Conservation (phyloP, 2,113 vertebrate species). For the Thunnus thynnus region DNA sequence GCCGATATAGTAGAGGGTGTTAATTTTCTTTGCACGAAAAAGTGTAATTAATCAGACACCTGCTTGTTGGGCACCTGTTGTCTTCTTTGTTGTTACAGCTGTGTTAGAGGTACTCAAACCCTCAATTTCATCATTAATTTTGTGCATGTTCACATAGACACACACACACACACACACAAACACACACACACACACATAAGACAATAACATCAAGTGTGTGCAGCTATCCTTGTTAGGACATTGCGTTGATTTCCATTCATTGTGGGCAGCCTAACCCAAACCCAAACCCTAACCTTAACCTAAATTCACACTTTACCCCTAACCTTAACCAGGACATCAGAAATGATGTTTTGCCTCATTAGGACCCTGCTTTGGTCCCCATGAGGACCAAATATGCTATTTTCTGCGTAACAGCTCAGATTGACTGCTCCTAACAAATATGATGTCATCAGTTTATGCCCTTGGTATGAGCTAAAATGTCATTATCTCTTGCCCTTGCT, state of each 20-base stretch:
- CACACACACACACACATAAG: neutral
- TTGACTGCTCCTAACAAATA: constrained; percentile 32
- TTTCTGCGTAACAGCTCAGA: constrained; percentile 34
- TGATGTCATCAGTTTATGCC: constrained; percentile 43
- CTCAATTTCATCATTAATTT: constrained; percentile 7
- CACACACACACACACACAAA: too few species aligned
- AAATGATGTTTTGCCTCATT: too few species aligned
- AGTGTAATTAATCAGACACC: constrained; percentile 17
- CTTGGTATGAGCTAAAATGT: constrained; percentile 49
- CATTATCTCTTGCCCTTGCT: constrained; percentile 49
- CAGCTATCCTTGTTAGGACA: too few species aligned
- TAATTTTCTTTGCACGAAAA: neutral
- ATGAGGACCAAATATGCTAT: constrained; percentile 27
- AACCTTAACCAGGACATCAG: too few species aligned
- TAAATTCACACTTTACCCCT: too few species aligned
- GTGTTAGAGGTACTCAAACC: neutral
- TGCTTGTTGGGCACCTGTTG: constrained; percentile 16
- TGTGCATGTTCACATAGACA: constrained; percentile 1
- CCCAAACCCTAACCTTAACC: too few species aligned
- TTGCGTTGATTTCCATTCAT: too few species aligned
- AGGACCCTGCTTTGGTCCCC: too few species aligned
- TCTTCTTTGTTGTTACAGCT: constrained; percentile 3
- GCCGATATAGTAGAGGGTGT: neutral
- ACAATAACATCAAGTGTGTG: too few species aligned
- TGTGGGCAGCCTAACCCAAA: too few species aligned